Conservation (phyloP, 1,140 invertebrate genomes). For the Scaptomyza graminum region DNA sequence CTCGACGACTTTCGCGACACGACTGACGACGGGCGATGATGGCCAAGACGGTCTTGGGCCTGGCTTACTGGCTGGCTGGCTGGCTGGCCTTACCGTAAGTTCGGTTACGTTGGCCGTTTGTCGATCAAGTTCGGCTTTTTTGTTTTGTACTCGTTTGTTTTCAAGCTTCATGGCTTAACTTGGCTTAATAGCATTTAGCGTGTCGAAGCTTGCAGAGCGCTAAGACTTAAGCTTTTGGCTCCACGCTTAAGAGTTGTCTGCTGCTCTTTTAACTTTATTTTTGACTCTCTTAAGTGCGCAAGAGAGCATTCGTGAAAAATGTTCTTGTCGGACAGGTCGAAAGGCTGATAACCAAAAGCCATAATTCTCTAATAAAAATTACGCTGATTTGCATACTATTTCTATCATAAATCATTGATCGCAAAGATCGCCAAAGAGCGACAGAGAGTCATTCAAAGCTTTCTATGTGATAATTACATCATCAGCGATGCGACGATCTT, state of each 20-base stretch:
- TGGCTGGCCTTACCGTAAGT: conserved; percentile 67
- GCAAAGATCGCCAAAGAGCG: background rate
- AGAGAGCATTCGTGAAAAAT: background rate
- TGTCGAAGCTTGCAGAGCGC: conserved; percentile 64
- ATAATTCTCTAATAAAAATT: conserved; percentile 35
- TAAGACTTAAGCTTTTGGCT: conserved; percentile 30
- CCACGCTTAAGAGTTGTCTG: conserved; percentile 18
- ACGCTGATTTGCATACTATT: conserved; percentile 52
- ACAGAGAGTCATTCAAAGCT: conserved; percentile 35
- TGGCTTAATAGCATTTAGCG: conserved; percentile 72
- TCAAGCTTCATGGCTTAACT: conserved; percentile 66
- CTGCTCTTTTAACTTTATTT: conserved; percentile 32
- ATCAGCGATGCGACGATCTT: conserved; percentile 38
- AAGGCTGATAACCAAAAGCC: conserved; percentile 29
- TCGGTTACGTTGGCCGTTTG: conserved; percentile 71
- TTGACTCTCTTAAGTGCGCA: background rate
- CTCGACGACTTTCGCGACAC: conserved; percentile 83
- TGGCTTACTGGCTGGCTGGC: conserved; percentile 39
- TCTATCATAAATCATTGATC: conserved; percentile 55
- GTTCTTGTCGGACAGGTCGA: conserved; percentile 35
- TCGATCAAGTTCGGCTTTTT: conserved; percentile 45
- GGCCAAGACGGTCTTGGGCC: conserved; percentile 52
- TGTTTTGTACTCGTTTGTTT: conserved; percentile 27
- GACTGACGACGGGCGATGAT: conserved; percentile 61
- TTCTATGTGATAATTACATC: conserved; percentile 77